These are phyloP conservation scores for Sebastes minor DNA, from an alignment of 2,797 vertebrate genomes.

Conservation along the genomic window DNA sequence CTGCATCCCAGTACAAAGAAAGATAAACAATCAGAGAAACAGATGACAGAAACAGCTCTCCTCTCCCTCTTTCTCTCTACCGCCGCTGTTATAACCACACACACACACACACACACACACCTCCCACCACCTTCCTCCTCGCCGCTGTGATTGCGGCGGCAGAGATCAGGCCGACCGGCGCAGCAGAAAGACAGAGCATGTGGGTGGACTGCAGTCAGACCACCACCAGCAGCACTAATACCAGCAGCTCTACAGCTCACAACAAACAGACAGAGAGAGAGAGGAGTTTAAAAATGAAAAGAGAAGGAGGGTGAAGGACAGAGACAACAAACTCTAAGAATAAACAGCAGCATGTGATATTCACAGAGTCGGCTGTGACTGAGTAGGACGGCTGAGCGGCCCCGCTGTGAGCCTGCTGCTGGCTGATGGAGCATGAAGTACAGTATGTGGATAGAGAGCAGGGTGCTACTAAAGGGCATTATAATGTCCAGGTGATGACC, in stretches of 20 bases:
- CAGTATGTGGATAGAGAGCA: no score
- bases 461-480: no score
- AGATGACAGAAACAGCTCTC: constrained; percentile 32
- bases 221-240: constrained; percentile 30
- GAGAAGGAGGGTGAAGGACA: constrained; percentile 8
- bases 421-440: no score
- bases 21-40: constrained; percentile 27
- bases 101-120: neutral
- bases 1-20: constrained; percentile 32
- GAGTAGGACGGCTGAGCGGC: no score
- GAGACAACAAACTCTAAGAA: neutral
- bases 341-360: no score
- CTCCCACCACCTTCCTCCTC: constrained; percentile 53
- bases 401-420: no score
- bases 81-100: constrained; percentile 6
- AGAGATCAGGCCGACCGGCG: constrained; percentile 31
- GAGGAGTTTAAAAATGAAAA: constrained; percentile 12
- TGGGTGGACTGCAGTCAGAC: constrained; percentile 75
- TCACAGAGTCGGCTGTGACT: no score
- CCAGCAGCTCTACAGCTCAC: constrained; percentile 28
- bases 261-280: neutral
- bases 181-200: constrained; percentile 58
- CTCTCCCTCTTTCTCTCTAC: constrained; percentile 17
- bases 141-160: constrained; percentile 52
- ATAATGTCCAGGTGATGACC: no score